phyloP scores from a whole-genome alignment of 2,888 invertebrate species.

The Heliconius ismenius region DNA sequence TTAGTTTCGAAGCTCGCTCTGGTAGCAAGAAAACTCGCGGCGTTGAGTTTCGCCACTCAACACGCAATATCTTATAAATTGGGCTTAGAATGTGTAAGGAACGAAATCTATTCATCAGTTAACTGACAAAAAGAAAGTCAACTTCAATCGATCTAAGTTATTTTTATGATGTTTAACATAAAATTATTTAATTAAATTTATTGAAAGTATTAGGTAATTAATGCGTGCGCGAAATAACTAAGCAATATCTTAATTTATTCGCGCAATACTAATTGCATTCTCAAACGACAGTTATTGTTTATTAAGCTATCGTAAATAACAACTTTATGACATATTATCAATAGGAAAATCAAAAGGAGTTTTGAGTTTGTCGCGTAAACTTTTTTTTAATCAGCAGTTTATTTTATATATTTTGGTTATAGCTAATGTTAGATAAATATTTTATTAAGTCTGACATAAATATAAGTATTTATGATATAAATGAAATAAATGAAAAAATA shows the following conservation, averaged over 20 bases:
- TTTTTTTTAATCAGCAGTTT: no score
- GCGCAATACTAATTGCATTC: neutral
- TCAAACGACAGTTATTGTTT: neutral
- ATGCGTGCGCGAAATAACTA: slow-evolving; percentile 9
- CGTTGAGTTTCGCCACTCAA: neutral
- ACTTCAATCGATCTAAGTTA: neutral
- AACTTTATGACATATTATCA: neutral
- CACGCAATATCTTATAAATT: neutral
- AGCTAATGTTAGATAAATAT: no score
- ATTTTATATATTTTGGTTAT: no score
- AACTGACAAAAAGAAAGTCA: neutral
- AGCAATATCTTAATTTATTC: slow-evolving; percentile 25
- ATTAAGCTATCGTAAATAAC: neutral
- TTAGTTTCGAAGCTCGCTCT: neutral
- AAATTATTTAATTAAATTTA: slow-evolving; percentile 2
- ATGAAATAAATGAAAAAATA: neutral
- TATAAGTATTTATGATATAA: neutral
- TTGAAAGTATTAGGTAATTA: slow-evolving; percentile 10
- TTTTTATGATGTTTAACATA: neutral
- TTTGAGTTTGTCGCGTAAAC: neutral
- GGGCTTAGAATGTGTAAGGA: neutral
- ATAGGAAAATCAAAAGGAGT: neutral
- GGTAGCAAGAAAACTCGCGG: neutral
- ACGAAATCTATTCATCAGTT: neutral
- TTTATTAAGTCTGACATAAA: no score